Conservation (phyloP, 1,140 invertebrate species). For the Meteorus sp. region DNA sequence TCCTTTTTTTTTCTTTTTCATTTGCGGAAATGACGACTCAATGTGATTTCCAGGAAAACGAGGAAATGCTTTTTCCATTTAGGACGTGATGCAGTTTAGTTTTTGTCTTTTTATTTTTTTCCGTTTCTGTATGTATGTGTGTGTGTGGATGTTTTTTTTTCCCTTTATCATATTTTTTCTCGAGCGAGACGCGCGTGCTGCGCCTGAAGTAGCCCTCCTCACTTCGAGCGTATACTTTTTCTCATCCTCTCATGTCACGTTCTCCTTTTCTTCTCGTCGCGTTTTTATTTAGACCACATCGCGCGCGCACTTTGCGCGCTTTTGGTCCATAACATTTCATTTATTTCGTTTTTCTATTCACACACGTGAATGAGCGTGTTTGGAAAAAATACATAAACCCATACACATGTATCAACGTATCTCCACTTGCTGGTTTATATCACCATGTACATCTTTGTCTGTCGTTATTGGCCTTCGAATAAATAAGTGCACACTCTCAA, state of each 20-base stretch:
- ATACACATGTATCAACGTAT: too few species aligned
- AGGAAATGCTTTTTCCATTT: neutral
- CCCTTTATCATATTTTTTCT: too few species aligned
- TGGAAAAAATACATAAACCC: too few species aligned
- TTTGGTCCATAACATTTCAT: conserved; percentile 30
- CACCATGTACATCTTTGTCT: too few species aligned
- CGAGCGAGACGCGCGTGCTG: too few species aligned
- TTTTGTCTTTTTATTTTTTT: neutral
- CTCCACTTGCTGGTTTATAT: too few species aligned
- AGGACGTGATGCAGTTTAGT: conserved; percentile 4
- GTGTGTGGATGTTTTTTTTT: neutral
- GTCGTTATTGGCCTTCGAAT: too few species aligned
- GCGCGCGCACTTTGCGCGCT: conserved; percentile 1
- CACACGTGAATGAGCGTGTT: too few species aligned
- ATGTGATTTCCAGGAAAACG: neutral
- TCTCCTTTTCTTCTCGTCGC: neutral
- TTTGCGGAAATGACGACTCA: neutral
- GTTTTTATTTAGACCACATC: conserved; percentile 13
- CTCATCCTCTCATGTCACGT: neutral
- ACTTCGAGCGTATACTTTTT: neutral
- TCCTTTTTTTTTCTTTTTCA: neutral
- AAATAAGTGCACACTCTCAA: too few species aligned
- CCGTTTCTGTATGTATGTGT: neutral
- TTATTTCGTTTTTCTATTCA: conserved; percentile 30
- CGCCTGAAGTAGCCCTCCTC: too few species aligned